A percentile compares a stretch with the other conserved stretches of the same genome.
Conservation (phyloP, 2,113 vertebrate species). For the Aythya baeri region DNA sequence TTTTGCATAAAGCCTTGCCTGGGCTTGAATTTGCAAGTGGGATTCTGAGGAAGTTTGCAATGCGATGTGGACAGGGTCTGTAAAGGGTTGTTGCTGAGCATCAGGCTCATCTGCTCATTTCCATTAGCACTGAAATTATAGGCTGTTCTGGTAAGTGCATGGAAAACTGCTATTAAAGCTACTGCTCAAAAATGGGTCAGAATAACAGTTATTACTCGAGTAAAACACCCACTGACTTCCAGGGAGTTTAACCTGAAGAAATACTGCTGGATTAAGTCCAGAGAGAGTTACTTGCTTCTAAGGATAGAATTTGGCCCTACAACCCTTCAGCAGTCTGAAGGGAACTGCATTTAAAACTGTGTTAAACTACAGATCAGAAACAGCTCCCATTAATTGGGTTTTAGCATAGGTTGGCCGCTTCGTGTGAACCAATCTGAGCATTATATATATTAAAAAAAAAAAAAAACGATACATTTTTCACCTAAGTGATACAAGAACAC, state of each 20-base stretch:
- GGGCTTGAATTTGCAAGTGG: neutral
- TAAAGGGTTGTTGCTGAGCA: neutral
- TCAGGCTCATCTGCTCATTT: neutral
- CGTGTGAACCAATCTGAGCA: fast-evolving
- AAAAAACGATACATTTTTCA: neutral
- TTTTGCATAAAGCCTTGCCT: neutral
- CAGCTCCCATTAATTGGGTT: conserved; percentile 8
- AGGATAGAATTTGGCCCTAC: conserved; percentile 46
- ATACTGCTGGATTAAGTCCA: conserved; percentile 29
- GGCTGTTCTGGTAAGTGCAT: neutral
- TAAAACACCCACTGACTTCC: conserved; percentile 5
- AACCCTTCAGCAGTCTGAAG: neutral
- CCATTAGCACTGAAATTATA: neutral
- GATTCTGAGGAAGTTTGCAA: neutral
- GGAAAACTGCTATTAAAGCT: neutral
- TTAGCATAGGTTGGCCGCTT: neutral
- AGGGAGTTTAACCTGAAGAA: conserved; percentile 35
- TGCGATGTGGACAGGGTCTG: fast-evolving
- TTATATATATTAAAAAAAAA: fast-evolving
- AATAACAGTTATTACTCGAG: neutral
- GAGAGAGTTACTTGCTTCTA: conserved; percentile 17
- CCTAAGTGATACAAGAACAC: neutral
- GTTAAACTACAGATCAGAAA: neutral
- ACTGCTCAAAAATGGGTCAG: neutral
- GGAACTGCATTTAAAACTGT: neutral